Evolutionary conservation across 1,140 invertebrate genomes (phyloP), one percentile per base, ranked within the genome.

Genomic region (Achatina immaculata): DNA sequence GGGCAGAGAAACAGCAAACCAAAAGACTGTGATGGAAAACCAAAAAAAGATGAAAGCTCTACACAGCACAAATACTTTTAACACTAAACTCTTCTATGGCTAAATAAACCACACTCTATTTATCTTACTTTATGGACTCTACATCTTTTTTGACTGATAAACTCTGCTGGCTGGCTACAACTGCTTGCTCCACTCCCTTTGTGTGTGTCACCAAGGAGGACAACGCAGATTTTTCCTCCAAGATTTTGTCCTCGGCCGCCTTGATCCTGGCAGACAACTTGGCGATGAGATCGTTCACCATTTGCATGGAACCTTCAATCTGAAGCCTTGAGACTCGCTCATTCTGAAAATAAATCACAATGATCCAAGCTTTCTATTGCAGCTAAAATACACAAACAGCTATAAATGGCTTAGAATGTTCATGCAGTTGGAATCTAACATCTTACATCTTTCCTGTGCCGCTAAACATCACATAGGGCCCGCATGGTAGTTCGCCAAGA

Each of bases 121-220:
- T 16, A 77, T 80, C 85, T 83, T 84, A 90, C 89, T 86, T 89
- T 75, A 85, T 34, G 16, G 80, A 38, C 72, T 91, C 89, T 9
- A 85, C 69, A 82, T 92, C 90, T 84, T 87, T 88, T 75, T 86
- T 87, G 28, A 81, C 71, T 42, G 87, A 78, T 6, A 90, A 82
- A 80, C 90, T 90, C 75, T 91, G 87, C 68, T 92, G 90, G 81
- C 88, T 88, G 48, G 86, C 83, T 38, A 89, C 74, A 16, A 90
- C 87, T 7, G 88, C 84, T 81, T 91, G 89, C 83, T 92, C 90
- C 38, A 92, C 86, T 81, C 85, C 88, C 83, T 90, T 89, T 14
- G 88, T 90, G 71, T 91, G 89, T 75, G 84, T 87, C 72, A 91
- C 86, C 68, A 91, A 82, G 0, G 85, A 81, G 36, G 85, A 85